Evolutionary conservation across 1,140 invertebrate species (phyloP).

Genomic region (Zophobas morio): DNA sequence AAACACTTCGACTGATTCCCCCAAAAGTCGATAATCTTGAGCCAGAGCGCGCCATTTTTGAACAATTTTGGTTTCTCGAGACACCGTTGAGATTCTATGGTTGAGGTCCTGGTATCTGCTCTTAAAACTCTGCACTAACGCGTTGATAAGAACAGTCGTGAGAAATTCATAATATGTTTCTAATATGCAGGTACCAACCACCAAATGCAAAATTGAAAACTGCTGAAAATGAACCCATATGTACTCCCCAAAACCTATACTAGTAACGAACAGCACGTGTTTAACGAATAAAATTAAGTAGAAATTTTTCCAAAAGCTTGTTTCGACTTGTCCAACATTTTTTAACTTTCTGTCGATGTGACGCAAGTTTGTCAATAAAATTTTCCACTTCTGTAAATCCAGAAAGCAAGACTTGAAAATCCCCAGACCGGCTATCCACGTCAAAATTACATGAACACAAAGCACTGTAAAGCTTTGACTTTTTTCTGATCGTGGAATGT

Average conservation of each 20-base stretch:
- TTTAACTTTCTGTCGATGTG: no score
- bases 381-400: no score
- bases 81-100: background rate
- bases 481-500: no score
- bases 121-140: conserved; percentile 4
- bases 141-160: background rate
- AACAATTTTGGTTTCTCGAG: background rate
- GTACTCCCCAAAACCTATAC: background rate
- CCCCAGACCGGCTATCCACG: no score
- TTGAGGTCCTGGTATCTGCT: background rate
- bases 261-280: background rate
- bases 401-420: no score
- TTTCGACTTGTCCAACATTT: no score
- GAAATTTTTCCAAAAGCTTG: background rate
- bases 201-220: no score
- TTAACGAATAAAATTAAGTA: background rate
- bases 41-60: background rate
- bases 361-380: no score
- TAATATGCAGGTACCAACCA: background rate
- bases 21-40: background rate
- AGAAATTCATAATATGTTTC: conserved; percentile 11
- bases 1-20: conserved; percentile 2
- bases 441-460: no score
- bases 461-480: no score
- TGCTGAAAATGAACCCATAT: no score